These are phyloP conservation scores for Grus americana DNA, from an alignment of 2,113 vertebrate species.

Conservation along the genomic window DNA sequence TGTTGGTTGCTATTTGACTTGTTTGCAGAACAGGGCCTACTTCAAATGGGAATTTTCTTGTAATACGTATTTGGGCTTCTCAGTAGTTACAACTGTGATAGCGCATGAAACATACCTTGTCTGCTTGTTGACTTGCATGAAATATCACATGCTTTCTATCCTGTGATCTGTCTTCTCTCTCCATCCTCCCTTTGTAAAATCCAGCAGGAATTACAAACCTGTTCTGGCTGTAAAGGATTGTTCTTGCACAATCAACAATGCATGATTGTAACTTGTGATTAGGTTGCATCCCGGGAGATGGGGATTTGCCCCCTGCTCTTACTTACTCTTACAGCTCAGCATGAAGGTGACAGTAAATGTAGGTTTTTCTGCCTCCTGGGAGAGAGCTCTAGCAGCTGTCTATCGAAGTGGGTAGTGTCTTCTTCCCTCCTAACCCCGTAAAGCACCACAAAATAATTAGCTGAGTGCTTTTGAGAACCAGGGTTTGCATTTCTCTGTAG, in stretches of 20 bases:
- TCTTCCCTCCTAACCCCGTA: not conserved
- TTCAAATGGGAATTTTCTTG: not conserved
- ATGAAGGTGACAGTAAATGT: not conserved
- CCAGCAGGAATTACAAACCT: not conserved
- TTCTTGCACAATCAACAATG: not conserved
- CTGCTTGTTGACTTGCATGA: not conserved
- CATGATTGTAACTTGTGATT: not conserved
- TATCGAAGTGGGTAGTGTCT: not conserved
- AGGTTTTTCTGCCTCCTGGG: not conserved
- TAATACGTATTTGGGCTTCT: not conserved
- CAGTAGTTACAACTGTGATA: not conserved
- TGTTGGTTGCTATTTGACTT: not conserved
- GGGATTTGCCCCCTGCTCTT: not conserved
- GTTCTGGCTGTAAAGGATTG: not conserved
- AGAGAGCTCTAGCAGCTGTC: not conserved
- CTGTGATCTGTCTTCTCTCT: not conserved
- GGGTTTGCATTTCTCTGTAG: not conserved
- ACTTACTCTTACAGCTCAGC: not conserved
- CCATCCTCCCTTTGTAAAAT: not conserved
- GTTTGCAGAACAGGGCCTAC: not conserved
- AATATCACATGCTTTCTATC: not conserved
- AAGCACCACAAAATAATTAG: not conserved
- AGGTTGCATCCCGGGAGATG: not conserved
- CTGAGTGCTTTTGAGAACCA: not conserved
- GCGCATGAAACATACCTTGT: not conserved